Evolutionary conservation across 2,888 invertebrate species (phyloP).

Genomic region (Apamea epomidion): DNA sequence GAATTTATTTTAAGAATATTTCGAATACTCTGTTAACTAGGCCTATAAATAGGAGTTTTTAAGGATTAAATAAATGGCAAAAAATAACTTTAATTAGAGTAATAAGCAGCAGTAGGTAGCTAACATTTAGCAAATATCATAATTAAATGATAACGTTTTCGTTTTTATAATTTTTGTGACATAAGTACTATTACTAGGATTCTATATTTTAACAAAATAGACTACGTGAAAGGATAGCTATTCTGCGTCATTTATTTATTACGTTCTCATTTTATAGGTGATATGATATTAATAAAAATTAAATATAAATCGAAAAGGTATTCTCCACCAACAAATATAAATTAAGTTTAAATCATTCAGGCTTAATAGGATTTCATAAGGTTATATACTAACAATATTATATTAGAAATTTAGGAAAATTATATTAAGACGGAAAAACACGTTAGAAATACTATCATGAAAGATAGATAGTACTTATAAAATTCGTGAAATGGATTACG

Average conservation of each 20-base stretch:
- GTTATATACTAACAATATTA: background rate
- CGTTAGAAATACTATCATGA: constrained; percentile 5
- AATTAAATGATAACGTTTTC: background rate
- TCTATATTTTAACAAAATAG: background rate
- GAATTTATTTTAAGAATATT: background rate
- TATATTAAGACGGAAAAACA: background rate
- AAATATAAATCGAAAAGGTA: constrained; percentile 31
- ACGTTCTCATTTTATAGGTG: background rate
- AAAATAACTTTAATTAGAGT: background rate
- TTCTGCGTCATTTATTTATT: background rate
- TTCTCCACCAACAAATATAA: constrained; percentile 25
- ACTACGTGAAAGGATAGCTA: constrained; percentile 6
- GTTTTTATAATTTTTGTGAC: background rate
- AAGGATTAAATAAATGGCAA: background rate
- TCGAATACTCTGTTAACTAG: constrained; percentile 1
- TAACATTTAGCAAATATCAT: background rate
- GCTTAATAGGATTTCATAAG: background rate
- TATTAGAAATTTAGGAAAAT: background rate
- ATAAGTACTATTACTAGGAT: constrained; percentile 13
- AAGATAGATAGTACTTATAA: background rate
- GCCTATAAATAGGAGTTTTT: background rate
- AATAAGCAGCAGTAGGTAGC: background rate
- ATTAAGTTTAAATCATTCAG: background rate
- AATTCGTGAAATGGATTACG: background rate
- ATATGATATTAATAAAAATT: background rate